Evolutionary conservation across 2,888 invertebrate species (phyloP).

Genomic region (Volucella inanis): DNA sequence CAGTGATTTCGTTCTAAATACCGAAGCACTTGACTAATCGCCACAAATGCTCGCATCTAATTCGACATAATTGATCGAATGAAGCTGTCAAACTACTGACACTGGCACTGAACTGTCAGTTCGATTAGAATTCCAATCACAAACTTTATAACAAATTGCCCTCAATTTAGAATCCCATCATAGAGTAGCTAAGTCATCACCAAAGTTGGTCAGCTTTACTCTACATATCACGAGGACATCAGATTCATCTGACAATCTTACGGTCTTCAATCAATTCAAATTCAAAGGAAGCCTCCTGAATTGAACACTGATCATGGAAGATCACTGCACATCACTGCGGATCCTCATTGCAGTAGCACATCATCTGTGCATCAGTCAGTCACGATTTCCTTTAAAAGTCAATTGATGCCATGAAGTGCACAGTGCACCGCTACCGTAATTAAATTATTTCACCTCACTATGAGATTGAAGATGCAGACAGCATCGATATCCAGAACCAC

Average conservation of each 20-base stretch:
- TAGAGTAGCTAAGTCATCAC: slow-evolving; percentile 24
- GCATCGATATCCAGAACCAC: slow-evolving; percentile 20
- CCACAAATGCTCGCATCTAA: slow-evolving; percentile 47
- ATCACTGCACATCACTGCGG: slow-evolving; percentile 20
- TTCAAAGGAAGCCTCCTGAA: slow-evolving; percentile 27
- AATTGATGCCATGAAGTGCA: slow-evolving; percentile 69
- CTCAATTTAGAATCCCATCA: slow-evolving; percentile 38
- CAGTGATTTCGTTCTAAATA: slow-evolving; percentile 27
- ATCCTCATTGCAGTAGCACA: slow-evolving; percentile 33
- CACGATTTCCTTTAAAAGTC: slow-evolving; percentile 69
- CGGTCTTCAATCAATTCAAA: slow-evolving; percentile 38
- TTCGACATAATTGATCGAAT: slow-evolving; percentile 64
- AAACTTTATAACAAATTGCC: slow-evolving; percentile 64
- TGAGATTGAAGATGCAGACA: slow-evolving; percentile 59
- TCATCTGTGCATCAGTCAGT: slow-evolving; percentile 52
- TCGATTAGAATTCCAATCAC: slow-evolving; percentile 67
- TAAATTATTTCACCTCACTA: slow-evolving; percentile 67
- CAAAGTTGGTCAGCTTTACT: slow-evolving; percentile 34
- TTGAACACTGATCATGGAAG: neutral
- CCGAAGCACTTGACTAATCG: slow-evolving; percentile 42
- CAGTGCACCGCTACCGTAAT: slow-evolving; percentile 68
- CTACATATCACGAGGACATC: neutral
- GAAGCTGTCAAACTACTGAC: slow-evolving; percentile 59
- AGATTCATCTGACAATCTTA: no score
- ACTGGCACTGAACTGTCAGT: slow-evolving; percentile 26